Evolutionary conservation across 2,888 invertebrate species (phyloP).

Genomic region (Noctua janthina): DNA sequence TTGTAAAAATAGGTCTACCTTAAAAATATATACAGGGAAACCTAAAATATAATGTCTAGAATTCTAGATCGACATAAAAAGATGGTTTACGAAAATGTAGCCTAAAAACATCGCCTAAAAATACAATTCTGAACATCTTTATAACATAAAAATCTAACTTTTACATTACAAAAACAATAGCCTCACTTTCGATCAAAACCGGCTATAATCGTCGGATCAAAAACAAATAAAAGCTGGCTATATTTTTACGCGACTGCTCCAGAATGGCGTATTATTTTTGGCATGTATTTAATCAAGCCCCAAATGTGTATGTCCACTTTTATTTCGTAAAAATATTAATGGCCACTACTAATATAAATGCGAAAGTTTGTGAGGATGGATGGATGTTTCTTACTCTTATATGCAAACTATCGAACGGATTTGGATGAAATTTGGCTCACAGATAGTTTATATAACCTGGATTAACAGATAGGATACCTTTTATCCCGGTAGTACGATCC

Average conservation of each 20-base stretch:
- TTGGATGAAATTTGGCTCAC: background rate
- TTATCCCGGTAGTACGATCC: no score
- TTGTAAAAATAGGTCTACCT: background rate
- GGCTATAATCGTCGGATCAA: background rate
- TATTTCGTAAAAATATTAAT: background rate
- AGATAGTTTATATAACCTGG: background rate
- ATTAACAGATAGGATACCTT: background rate
- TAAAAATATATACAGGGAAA: background rate
- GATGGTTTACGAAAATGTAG: background rate
- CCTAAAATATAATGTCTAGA: background rate
- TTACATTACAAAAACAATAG: background rate
- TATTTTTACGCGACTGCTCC: background rate
- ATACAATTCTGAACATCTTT: background rate
- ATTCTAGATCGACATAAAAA: background rate
- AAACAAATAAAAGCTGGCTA: background rate
- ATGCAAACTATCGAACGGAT: background rate
- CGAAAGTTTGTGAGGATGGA: background rate
- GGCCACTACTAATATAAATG: background rate
- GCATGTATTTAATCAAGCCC: background rate
- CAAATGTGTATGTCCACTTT: background rate
- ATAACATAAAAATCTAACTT: background rate
- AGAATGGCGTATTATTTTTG: background rate
- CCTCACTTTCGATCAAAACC: background rate
- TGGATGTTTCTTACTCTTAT: background rate
- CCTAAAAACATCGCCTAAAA: background rate